Percentiles rank a stretch among this genome's conserved stretches.
Evolutionary conservation across 2,888 invertebrate genomes (phyloP).

Genomic region (Apeira syringaria): DNA sequence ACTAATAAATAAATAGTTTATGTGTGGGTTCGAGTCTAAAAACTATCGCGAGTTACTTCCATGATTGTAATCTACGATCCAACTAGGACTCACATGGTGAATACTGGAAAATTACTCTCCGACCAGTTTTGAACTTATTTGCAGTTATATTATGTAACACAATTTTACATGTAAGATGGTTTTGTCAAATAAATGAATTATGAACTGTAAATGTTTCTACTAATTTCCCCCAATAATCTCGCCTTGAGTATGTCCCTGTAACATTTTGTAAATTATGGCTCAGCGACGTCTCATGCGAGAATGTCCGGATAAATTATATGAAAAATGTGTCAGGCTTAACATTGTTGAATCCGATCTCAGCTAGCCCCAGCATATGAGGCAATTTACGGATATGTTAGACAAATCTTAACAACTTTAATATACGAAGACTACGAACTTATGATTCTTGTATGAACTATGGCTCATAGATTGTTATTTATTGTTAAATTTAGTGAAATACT

Average conservation of each 20-base stretch:
- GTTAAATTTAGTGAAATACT: constrained; percentile 15
- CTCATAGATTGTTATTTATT: constrained; percentile 13
- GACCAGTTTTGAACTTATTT: too few species aligned
- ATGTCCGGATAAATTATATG: constrained; percentile 51
- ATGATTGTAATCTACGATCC: too few species aligned
- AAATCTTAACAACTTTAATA: constrained; percentile 33
- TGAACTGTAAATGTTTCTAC: too few species aligned
- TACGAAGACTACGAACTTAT: constrained; percentile 11
- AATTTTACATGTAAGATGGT: too few species aligned
- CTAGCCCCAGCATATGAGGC: constrained; percentile 28
- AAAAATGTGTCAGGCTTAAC: constrained; percentile 52
- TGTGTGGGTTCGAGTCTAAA: too few species aligned
- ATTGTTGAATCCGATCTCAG: constrained; percentile 35
- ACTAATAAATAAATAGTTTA: too few species aligned
- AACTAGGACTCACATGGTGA: too few species aligned
- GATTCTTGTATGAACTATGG: constrained; percentile 12
- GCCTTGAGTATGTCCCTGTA: constrained; percentile 46
- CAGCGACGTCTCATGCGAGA: constrained; percentile 49
- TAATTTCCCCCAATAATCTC: too few species aligned
- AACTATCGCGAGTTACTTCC: too few species aligned
- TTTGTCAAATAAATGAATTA: too few species aligned
- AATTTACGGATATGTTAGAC: constrained; percentile 32
- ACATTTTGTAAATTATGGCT: constrained; percentile 52
- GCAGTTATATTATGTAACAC: too few species aligned
- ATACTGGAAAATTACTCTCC: too few species aligned